Conservation (phyloP, 2,113 vertebrate genomes). For the Anas platyrhynchos region DNA sequence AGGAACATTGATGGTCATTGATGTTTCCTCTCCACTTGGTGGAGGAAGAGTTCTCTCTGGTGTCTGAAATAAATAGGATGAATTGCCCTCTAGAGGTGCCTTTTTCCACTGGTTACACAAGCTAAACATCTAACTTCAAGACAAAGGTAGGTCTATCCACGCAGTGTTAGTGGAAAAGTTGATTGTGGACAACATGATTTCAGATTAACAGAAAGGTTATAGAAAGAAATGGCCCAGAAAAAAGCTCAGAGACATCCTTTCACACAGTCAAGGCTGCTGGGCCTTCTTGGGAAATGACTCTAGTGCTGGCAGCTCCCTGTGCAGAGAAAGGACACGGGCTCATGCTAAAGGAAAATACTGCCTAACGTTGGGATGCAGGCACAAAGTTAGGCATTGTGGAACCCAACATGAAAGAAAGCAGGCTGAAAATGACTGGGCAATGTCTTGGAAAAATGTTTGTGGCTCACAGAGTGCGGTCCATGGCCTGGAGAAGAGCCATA, state of each 20-base stretch:
- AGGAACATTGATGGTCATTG: background rate
- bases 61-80: background rate
- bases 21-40: background rate
- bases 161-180: background rate
- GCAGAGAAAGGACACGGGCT: background rate
- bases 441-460: background rate
- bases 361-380: background rate
- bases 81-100: background rate
- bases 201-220: background rate
- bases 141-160: background rate
- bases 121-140: background rate
- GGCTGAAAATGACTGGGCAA: background rate
- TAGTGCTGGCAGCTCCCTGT: background rate
- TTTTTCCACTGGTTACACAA: background rate
- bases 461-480: background rate
- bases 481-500: background rate
- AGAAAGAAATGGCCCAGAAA: background rate
- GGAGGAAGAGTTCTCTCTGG: background rate
- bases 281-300: background rate
- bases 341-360: background rate
- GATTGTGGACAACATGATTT: background rate
- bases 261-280: accelerated
- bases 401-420: background rate
- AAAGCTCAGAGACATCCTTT: background rate
- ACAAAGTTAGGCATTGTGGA: background rate